A percentile compares a stretch with the other conserved stretches of the same genome.
phyloP scores from a whole-genome alignment of 2,113 vertebrate species.

The Argyrosomus japonicus region DNA sequence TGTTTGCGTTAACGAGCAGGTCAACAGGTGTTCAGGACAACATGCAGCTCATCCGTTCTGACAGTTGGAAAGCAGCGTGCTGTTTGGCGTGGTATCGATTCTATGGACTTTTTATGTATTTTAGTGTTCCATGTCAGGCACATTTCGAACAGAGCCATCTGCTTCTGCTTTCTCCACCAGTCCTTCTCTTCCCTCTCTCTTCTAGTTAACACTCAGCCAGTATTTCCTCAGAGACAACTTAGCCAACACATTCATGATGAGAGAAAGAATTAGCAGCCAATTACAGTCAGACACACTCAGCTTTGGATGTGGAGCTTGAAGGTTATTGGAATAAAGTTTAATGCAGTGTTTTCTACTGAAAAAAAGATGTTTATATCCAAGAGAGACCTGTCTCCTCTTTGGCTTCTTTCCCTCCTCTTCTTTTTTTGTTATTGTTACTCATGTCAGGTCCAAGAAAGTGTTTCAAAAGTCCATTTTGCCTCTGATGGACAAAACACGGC shows the following conservation, averaged over 20 bases:
- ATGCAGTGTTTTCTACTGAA: neutral
- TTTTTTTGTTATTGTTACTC: constrained; percentile 6
- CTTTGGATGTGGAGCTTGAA: constrained; percentile 36
- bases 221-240: constrained; percentile 60
- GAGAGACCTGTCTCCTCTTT: neutral
- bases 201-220: constrained; percentile 46
- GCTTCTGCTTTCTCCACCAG: constrained; percentile 24
- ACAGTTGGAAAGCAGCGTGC: neutral
- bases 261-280: constrained; percentile 60
- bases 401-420: neutral
- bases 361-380: neutral
- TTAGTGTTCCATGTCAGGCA: constrained; percentile 36
- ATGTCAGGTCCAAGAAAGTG: neutral
- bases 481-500: constrained; percentile 3
- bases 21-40: neutral
- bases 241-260: constrained; percentile 48
- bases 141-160: constrained; percentile 60
- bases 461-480: neutral
- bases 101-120: constrained; percentile 16
- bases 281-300: constrained; percentile 48
- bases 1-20: no score
- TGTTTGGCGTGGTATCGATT: neutral
- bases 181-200: neutral
- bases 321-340: constrained; percentile 39
- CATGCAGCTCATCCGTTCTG: neutral